Base-by-base conservation (phyloP, 2,113 vertebrate genomes). In the Xiphias gladius region DNA sequence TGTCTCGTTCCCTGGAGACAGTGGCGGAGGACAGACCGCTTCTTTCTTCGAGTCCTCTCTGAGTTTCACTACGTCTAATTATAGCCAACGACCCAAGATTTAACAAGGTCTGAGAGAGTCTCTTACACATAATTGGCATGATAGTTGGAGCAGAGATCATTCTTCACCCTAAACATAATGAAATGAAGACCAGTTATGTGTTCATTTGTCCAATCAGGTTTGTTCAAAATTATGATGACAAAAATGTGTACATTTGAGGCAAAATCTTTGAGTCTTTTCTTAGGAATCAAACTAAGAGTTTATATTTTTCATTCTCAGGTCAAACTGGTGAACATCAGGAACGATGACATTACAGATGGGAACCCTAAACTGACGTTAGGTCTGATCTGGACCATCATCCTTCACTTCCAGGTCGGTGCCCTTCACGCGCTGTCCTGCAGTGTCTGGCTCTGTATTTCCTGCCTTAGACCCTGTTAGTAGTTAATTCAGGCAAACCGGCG, bases 351-450 rank as follows among this genome's bases (percentile, higher is more conserved):
- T 91, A 99, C 98, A 0, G 98, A 99, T 0, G 98, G 98, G 52
- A 99, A 99, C 90, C 98, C 98, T 82, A 99, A 99, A 90, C 95
- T 99, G 85, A 99, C 98, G 6, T 89, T 99, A 78, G 98, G 98
- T 52, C 96, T 99, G 87, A 99, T 99, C 90, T 99, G 98, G 98
- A 99, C 98, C 58, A 99, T 99, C 94, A 99, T 99, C 92, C 96
- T 99, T 54, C 98, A 99, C 92, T 99, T 99, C 94, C 98, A 99
- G 97, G 98, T 99, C 95, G 84, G 93, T 37, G 32, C 0, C 46
- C 32, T 24, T 22, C 69, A 35, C 66, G 13, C 32, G 32, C 48
- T 65, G 10, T 6, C 24, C 17, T 32, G 52, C 61, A 1, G 32
- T 35, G 58, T 5, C 30, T 26, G n/a, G 28, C 55, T 67, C 24